A percentile compares a stretch with the other conserved stretches of the same genome.
Evolutionary conservation across 2,113 vertebrate genomes (phyloP).

Genomic region (Astur gentilis): DNA sequence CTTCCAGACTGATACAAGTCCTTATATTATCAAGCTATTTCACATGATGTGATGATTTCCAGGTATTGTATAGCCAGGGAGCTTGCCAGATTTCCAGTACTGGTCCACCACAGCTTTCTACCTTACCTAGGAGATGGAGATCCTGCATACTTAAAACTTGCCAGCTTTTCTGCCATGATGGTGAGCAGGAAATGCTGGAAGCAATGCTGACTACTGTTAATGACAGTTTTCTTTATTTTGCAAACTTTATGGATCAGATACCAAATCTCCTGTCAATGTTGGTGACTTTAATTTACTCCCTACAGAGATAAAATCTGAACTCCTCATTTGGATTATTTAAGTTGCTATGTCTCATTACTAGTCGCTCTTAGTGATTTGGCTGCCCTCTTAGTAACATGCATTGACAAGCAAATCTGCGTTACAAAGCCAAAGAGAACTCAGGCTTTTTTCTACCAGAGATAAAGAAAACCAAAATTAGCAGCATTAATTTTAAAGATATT

Average conservation of each 20-base stretch:
- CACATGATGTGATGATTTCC: background rate
- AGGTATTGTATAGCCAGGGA: background rate
- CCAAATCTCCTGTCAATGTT: background rate
- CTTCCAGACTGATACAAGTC: background rate
- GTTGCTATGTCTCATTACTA: background rate
- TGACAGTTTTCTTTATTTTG: background rate
- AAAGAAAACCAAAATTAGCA: background rate
- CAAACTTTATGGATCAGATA: background rate
- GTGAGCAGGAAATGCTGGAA: background rate
- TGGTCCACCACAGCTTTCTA: background rate
- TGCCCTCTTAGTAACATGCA: background rate
- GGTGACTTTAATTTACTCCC: background rate
- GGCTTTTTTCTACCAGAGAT: background rate
- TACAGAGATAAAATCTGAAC: background rate
- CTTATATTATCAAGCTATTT: background rate
- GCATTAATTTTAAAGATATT: background rate
- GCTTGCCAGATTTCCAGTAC: background rate
- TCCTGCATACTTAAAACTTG: background rate
- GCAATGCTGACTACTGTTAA: background rate
- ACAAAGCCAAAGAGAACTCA: background rate
- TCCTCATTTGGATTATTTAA: background rate
- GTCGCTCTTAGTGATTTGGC: background rate
- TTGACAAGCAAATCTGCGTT: background rate
- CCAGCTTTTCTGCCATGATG: background rate
- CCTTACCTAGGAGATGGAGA: background rate